Conservation (phyloP, 1,140 invertebrate genomes). For the Camponotus vicinus region DNA sequence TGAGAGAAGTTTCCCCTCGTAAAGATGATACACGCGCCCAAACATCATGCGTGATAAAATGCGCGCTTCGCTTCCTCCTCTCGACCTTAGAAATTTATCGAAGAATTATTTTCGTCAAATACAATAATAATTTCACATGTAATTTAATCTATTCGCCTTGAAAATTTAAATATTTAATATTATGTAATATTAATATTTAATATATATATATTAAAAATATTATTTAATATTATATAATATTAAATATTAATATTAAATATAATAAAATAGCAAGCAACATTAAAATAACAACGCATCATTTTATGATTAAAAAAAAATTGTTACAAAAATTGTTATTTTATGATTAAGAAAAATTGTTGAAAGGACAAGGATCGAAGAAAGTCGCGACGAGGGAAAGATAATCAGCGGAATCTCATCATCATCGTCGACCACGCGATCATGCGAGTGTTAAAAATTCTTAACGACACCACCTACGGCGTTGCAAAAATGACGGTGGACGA, state of each 20-base stretch:
- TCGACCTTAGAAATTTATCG: neutral
- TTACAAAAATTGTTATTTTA: too few relatives aligned
- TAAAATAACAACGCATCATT: neutral
- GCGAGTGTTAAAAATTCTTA: constrained; percentile 23
- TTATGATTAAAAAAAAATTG: neutral
- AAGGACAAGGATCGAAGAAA: constrained; percentile 4
- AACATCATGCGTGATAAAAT: constrained; percentile 35
- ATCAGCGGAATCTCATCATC: neutral
- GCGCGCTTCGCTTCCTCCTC: neutral
- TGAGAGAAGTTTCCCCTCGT: neutral
- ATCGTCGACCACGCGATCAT: neutral
- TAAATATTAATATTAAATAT: too few relatives aligned
- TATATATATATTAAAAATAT: too few relatives aligned
- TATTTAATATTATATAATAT: too few relatives aligned
- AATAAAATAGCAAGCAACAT: neutral
- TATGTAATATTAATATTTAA: neutral
- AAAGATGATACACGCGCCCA: neutral
- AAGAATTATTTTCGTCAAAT: neutral
- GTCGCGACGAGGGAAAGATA: neutral
- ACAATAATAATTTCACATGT: neutral
- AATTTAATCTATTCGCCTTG: neutral
- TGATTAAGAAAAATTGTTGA: neutral
- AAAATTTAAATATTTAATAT: neutral
- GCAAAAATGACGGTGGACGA: constrained; percentile 28
- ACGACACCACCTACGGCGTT: constrained; percentile 23